Conservation (phyloP, 2,888 invertebrate species). For the Pammene aurita region DNA sequence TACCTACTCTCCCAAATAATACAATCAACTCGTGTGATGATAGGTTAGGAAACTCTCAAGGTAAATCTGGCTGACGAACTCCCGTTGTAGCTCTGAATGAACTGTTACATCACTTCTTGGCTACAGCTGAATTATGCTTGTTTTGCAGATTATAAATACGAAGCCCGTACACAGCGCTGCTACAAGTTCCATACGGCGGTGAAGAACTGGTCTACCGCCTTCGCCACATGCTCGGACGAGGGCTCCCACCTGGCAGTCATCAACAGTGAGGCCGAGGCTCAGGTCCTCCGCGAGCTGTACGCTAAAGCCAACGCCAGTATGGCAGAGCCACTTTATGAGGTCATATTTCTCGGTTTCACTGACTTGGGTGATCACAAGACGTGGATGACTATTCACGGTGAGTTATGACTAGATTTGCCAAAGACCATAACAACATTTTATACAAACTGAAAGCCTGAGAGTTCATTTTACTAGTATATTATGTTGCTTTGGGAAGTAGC, state of each 20-base stretch:
- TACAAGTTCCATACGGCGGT: conserved; percentile 61
- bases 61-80: too few relatives aligned
- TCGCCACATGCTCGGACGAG: conserved; percentile 59
- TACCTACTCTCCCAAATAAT: too few relatives aligned
- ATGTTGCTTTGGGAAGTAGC: too few relatives aligned
- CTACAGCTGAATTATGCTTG: too few relatives aligned
- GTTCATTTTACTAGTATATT: too few relatives aligned
- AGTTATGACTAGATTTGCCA: background rate
- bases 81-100: too few relatives aligned
- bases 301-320: background rate
- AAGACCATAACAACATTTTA: too few relatives aligned
- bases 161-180: conserved; percentile 49
- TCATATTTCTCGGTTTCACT: background rate
- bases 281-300: conserved; percentile 50
- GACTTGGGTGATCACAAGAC: background rate
- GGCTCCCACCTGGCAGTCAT: conserved; percentile 59
- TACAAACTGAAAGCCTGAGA: too few relatives aligned
- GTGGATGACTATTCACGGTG: background rate
- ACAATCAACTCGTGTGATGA: too few relatives aligned
- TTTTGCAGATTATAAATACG: background rate
- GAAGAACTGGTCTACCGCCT: conserved; percentile 55
- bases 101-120: too few relatives aligned
- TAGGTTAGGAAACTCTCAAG: too few relatives aligned
- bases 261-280: conserved; percentile 55
- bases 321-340: background rate